Base-by-base conservation (phyloP, 1,140 invertebrate genomes). In the Cyclargus thomasi region DNA sequence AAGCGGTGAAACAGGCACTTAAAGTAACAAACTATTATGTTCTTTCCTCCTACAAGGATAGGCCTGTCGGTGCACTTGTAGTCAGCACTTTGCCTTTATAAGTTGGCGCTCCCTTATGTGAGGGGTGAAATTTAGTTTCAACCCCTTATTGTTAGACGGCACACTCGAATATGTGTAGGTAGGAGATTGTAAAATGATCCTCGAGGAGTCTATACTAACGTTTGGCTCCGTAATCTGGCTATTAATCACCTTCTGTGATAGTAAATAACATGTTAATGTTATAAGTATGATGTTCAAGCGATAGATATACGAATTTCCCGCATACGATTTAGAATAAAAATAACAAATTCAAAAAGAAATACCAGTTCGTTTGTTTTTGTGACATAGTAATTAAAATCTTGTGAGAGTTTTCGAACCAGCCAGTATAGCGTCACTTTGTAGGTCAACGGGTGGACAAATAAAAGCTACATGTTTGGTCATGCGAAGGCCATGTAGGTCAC, bases 381-480 rank as follows among this genome's bases (percentile, higher is more conserved):
- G 39, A 47, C 39, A 47, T 14, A 47, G 10, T 47, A 47, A 47
- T 47, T 14, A 47, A 47, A 47, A 47, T 47, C 39, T 47, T 8
- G 1, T 47, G 11, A 1, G 39, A 11, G 14, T 47, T 47, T 47
- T 47, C 39, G 14, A 47, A 47, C 11, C 39, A 47, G 14, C 14
- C 6, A 14, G 65, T 62, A 64, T 70, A 71, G 64, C 65, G 70
- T 67, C 67, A 70, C 69, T 68, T 76, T 74, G 67, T 76, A 68
- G 74, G 74, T 76, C 74, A 74, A 74, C 64, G 62, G 69, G 72
- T 62, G 65, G 65, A 21, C 63, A 66, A 62, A 65, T 62, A 70
- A 65, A 70, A 67, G 69, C 68, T 69, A 71, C 70, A 69, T 67
- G 68, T 63, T 36, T 23, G 23, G 55, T 59, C 53, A 63, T 62